These are phyloP conservation scores for Margarornis squamiger DNA, from an alignment of 2,797 vertebrate genomes.

Conservation along the genomic window DNA sequence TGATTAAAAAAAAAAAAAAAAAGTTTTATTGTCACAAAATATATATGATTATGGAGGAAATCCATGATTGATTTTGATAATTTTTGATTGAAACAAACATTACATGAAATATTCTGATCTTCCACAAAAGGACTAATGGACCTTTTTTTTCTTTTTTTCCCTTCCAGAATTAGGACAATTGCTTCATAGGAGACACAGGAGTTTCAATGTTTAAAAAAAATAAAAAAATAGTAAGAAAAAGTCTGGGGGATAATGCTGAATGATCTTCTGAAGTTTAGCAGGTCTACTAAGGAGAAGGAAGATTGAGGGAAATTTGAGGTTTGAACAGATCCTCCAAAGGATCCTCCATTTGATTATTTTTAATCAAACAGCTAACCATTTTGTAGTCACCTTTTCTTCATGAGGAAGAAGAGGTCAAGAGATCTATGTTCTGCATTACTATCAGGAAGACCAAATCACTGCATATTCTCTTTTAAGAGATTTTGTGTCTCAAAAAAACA, in stretches of 20 bases:
- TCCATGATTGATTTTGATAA: neutral
- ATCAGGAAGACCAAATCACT: neutral
- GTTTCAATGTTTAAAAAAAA: neutral
- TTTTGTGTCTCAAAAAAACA: neutral
- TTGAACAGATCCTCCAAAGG: neutral
- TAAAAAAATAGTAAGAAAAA: too few relatives aligned
- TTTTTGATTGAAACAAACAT: neutral
- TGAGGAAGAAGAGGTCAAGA: neutral
- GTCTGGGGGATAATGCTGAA: rapidly evolving
- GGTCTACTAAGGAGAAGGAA: neutral
- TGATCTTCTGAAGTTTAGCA: neutral
- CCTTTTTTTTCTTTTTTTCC: neutral
- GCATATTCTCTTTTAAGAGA: neutral
- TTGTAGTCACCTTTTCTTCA: neutral
- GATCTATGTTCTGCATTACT: neutral
- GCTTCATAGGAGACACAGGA: neutral
- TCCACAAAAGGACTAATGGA: neutral
- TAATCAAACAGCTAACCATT: neutral
- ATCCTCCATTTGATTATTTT: neutral
- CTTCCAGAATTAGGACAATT: neutral
- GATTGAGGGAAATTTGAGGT: neutral
- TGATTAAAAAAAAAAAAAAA: neutral
- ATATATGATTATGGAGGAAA: neutral
- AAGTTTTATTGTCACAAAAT: neutral
- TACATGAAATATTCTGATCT: neutral